Evolutionary conservation across 1,140 invertebrate genomes (phyloP), one percentile per base, ranked within the genome.

Genomic region (Maconellicoccus hirsutus): DNA sequence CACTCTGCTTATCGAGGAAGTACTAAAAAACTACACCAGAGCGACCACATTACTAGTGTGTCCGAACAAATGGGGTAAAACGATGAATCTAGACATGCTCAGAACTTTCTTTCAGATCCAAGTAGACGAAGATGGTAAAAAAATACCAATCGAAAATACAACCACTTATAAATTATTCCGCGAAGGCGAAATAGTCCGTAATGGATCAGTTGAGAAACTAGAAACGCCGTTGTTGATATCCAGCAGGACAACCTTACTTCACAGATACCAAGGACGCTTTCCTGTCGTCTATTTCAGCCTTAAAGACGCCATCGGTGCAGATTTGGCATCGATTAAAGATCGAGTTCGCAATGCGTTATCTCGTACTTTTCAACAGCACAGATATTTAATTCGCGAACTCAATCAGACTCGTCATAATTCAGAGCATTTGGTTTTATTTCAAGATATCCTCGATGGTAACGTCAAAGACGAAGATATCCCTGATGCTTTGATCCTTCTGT

Each of bases 21-120:
- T 52, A 6, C 3, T 52, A 3, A 19, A 52, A 3, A 19, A 52
- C 42, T 14, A 52, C 10, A 52, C 42, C 6, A 33, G 29, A 3
- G n/a, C n/a, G n/a, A 16, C 42, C n/a, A 52, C 12, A 3, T 52
- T 69, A 29, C 7, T 69, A 8, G 19, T 29, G 3, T 19, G 63
- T 22, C 63, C 63, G 23, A 25, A 21, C 3, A 25, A 29, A 69
- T 69, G 16, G n/a, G 63, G n/a, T n/a, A 69, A 69, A 29, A 26
- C 63, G 16, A 22, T 69, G 63, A 69, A 69, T 29, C 3, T 69
- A 14, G 63, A 69, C 63, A 69, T 69, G 63, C 22, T 69, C 4
- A 19, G 16, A 21, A 22, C 21, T 3, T 69, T 69, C 63, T 29
- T 69, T 1, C 4, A 69, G 23, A 29, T 69, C 12, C 23, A 52